Percentiles rank a stretch among this genome's conserved stretches.
Conservation (phyloP, 2,888 invertebrate genomes). For the Hetaerina titia region DNA sequence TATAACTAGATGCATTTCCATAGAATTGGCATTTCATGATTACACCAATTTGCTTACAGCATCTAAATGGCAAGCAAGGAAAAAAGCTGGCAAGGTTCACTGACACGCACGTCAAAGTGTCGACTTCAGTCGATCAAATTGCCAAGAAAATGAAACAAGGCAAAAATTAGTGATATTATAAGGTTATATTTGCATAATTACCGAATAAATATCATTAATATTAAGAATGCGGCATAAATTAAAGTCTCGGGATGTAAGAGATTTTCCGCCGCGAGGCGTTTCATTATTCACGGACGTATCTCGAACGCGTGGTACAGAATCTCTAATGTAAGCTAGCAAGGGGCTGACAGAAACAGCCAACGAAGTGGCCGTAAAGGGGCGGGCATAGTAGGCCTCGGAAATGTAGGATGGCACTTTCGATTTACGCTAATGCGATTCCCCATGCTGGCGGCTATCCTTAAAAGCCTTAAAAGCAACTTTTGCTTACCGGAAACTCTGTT, state of each 20-base stretch:
- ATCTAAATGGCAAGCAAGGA: too few relatives aligned
- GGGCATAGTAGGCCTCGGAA: background rate
- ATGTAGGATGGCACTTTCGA: background rate
- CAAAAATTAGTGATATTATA: background rate
- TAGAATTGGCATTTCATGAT: too few relatives aligned
- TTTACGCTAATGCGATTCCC: background rate
- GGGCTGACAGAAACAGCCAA: background rate
- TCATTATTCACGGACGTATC: background rate
- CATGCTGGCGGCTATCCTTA: background rate
- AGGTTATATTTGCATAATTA: background rate
- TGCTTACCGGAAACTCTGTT: background rate
- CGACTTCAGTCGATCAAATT: background rate
- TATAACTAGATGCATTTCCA: too few relatives aligned
- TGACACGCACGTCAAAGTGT: background rate
- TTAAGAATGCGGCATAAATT: background rate
- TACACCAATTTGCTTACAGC: too few relatives aligned
- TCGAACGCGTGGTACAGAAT: background rate
- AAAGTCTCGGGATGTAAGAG: background rate
- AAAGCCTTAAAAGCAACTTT: background rate
- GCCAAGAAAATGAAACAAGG: background rate
- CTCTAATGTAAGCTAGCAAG: background rate
- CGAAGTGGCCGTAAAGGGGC: too few relatives aligned
- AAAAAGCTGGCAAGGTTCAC: background rate
- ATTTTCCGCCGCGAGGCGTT: background rate
- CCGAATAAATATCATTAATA: background rate